These are phyloP conservation scores for Eupithecia subumbrata DNA, from an alignment of 2,888 invertebrate genomes.

Conservation along the genomic window DNA sequence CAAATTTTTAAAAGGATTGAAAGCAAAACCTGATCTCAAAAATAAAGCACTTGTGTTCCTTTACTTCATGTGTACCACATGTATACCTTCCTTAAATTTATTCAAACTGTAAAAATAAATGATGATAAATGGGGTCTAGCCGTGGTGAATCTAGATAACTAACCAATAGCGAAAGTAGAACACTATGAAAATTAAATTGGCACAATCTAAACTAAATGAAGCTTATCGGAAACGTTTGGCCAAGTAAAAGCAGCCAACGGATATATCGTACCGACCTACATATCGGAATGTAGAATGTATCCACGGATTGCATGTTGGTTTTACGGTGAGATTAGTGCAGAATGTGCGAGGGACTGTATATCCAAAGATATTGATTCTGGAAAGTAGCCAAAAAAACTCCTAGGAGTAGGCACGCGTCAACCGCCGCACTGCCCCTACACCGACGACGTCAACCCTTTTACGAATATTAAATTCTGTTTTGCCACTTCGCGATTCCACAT, in stretches of 20 bases:
- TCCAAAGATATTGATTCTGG: slow-evolving; percentile 83
- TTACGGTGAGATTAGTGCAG: slow-evolving; percentile 78
- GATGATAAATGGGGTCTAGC: background rate
- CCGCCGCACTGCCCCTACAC: slow-evolving; percentile 78
- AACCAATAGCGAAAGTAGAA: slow-evolving; percentile 11
- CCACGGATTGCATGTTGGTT: slow-evolving; percentile 55
- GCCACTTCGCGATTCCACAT: slow-evolving; percentile 82
- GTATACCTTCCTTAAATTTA: background rate
- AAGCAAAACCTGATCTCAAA: background rate
- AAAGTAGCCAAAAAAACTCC: slow-evolving; percentile 82
- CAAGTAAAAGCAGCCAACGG: slow-evolving; percentile 35
- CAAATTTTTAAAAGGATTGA: slow-evolving; percentile 18
- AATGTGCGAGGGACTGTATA: slow-evolving; percentile 77
- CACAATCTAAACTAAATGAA: slow-evolving; percentile 30
- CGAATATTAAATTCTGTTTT: slow-evolving; percentile 85
- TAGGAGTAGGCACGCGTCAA: slow-evolving; percentile 80
- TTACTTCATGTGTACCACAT: too few relatives aligned
- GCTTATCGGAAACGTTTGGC: slow-evolving; percentile 35
- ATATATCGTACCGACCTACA: slow-evolving; percentile 41
- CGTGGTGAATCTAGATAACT: background rate
- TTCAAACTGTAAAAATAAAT: background rate
- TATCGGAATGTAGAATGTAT: slow-evolving; percentile 44
- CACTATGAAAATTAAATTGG: slow-evolving; percentile 13
- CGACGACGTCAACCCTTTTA: slow-evolving; percentile 81
- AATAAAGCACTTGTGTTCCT: background rate